Evolutionary conservation across 37 sponge, comb jelly and placozoan genomes (phyloP).

Genomic region (Cliona cf. orientalis): DNA sequence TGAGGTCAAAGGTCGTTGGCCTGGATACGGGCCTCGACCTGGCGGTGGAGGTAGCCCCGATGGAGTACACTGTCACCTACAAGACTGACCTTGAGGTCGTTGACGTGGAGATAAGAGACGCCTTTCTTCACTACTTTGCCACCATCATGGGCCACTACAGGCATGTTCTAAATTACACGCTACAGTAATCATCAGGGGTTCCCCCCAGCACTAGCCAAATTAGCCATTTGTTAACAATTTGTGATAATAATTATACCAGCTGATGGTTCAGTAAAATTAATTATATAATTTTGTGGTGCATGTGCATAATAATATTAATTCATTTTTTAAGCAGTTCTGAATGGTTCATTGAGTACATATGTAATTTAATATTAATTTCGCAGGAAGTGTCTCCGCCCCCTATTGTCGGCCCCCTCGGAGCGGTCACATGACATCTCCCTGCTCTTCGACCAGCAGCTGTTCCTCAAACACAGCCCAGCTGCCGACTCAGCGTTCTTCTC

Average conservation of each 20-base stretch:
- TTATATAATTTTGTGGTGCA: too few species aligned
- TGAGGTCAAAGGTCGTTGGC: not conserved
- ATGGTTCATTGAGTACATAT: not conserved
- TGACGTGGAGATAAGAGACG: constrained; percentile 79
- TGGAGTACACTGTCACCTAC: constrained; percentile 59
- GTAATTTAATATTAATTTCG: not conserved
- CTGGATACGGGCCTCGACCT: constrained; percentile 66
- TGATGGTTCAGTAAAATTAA: too few species aligned
- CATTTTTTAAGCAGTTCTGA: too few species aligned
- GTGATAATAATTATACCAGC: too few species aligned
- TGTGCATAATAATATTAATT: too few species aligned
- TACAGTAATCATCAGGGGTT: too few species aligned
- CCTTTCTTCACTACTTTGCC: constrained; percentile 73
- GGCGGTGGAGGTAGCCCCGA: constrained; percentile 85
- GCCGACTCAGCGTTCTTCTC: constrained; percentile 65
- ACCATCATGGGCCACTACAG: constrained; percentile 60
- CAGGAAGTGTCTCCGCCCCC: constrained; percentile 52
- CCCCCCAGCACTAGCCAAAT: too few species aligned
- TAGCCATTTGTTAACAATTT: too few species aligned
- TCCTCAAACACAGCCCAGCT: constrained; percentile 52
- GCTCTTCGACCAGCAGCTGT: constrained; percentile 63
- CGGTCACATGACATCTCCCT: constrained; percentile 34
- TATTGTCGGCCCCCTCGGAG: constrained; percentile 39
- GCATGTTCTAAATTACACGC: not conserved
- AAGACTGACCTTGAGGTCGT: constrained; percentile 51